phyloP scores from a whole-genome alignment of 2,797 vertebrate species.

The Molothrus ater region DNA sequence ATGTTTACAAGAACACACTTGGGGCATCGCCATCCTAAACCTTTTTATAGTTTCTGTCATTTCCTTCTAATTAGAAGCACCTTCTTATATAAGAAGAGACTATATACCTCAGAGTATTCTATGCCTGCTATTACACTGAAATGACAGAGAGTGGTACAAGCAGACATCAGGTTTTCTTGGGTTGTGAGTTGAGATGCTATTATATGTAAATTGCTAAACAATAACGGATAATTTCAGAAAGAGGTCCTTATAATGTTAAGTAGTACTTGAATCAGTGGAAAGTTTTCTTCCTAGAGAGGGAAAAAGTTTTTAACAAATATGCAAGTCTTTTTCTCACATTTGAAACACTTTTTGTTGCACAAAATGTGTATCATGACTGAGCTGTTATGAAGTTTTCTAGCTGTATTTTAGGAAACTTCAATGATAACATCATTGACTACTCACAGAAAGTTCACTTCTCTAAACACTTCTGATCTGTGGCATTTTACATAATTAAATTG shows the following conservation, averaged over 20 bases:
- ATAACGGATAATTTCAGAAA: neutral
- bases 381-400: neutral
- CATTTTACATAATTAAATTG: slow-evolving; percentile 65
- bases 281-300: neutral
- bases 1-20: neutral
- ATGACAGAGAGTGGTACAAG: neutral
- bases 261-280: neutral
- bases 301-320: neutral
- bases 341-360: neutral
- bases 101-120: neutral
- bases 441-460: slow-evolving; percentile 45
- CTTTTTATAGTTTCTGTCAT: neutral
- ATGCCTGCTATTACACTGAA: neutral
- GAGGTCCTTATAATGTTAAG: neutral
- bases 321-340: neutral
- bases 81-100: neutral
- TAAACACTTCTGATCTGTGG: slow-evolving; percentile 29
- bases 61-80: neutral
- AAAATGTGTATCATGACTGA: neutral
- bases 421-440: neutral
- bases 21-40: neutral
- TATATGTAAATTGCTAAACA: neutral
- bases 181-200: neutral
- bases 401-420: slow-evolving; percentile 11
- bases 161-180: neutral